Percentiles rank a stretch among this genome's conserved stretches.
Evolutionary conservation across 1,140 invertebrate genomes (phyloP).

Genomic region (Drosophila aff.): DNA sequence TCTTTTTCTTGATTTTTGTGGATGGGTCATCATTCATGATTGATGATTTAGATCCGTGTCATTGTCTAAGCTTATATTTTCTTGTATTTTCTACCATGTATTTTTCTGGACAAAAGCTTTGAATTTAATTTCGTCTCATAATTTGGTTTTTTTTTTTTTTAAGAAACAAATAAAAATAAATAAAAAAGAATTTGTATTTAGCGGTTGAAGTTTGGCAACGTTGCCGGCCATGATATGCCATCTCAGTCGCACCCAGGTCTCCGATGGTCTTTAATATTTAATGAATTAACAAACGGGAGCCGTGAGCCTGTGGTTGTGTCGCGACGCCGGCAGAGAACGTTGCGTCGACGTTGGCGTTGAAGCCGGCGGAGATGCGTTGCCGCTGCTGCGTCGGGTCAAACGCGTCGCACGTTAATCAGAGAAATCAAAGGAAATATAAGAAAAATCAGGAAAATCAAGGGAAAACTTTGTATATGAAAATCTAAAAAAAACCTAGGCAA

Average conservation of each 20-base stretch:
- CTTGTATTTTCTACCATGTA: background rate
- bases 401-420: slow-evolving; percentile 70
- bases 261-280: slow-evolving; percentile 69
- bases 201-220: slow-evolving; percentile 61
- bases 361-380: slow-evolving; percentile 15
- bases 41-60: slow-evolving; percentile 25
- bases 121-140: slow-evolving; percentile 27
- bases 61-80: slow-evolving; percentile 11
- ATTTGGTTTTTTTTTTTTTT: background rate
- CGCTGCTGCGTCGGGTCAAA: slow-evolving; percentile 46
- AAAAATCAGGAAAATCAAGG: background rate
- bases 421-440: slow-evolving; percentile 24
- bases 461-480: background rate
- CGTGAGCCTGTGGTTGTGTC: slow-evolving; percentile 29
- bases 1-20: no score
- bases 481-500: background rate
- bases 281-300: slow-evolving; percentile 69
- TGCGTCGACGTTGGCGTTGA: slow-evolving; percentile 5
- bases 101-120: slow-evolving; percentile 19
- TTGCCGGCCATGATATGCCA: slow-evolving; percentile 7
- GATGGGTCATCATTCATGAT: slow-evolving; percentile 23
- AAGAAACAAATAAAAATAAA: slow-evolving; percentile 14
- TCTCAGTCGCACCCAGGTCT: slow-evolving; percentile 1
- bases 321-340: background rate
- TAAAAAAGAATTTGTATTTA: slow-evolving; percentile 26